Evolutionary conservation across 2,888 invertebrate species (phyloP).

Genomic region (Penaeus monodon): DNA sequence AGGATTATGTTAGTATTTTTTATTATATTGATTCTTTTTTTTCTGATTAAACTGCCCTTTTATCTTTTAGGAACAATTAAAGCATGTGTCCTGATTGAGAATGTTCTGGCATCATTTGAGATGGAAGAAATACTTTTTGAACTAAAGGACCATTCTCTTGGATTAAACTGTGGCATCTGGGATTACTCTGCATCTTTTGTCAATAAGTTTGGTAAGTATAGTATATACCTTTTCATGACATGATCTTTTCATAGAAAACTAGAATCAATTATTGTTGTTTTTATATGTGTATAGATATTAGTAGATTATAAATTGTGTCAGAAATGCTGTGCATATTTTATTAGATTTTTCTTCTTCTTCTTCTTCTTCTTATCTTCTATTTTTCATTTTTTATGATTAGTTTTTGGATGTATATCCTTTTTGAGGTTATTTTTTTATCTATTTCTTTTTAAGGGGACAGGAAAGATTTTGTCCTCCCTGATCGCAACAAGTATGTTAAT

Average conservation of each 20-base stretch:
- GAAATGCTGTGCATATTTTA: too few relatives aligned
- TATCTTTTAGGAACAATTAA: slow-evolving; percentile 75
- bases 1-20: too few relatives aligned
- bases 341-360: too few relatives aligned
- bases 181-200: slow-evolving; percentile 80
- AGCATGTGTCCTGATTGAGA: slow-evolving; percentile 81
- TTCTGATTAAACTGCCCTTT: neutral
- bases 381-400: too few relatives aligned
- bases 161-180: slow-evolving; percentile 83
- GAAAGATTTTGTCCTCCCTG: slow-evolving; percentile 77
- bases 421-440: neutral
- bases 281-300: too few relatives aligned
- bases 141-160: slow-evolving; percentile 77
- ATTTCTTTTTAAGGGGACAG: slow-evolving; percentile 71
- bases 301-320: too few relatives aligned
- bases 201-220: slow-evolving; percentile 75
- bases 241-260: neutral
- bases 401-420: neutral
- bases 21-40: neutral
- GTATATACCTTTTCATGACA: neutral
- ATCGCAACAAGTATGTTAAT: slow-evolving; percentile 78
- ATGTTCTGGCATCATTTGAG: slow-evolving; percentile 78
- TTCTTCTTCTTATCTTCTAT: neutral
- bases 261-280: too few relatives aligned
- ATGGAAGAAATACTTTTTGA: slow-evolving; percentile 79